Evolutionary conservation across 1,140 invertebrate genomes (phyloP).

Genomic region (Achatina immaculata): DNA sequence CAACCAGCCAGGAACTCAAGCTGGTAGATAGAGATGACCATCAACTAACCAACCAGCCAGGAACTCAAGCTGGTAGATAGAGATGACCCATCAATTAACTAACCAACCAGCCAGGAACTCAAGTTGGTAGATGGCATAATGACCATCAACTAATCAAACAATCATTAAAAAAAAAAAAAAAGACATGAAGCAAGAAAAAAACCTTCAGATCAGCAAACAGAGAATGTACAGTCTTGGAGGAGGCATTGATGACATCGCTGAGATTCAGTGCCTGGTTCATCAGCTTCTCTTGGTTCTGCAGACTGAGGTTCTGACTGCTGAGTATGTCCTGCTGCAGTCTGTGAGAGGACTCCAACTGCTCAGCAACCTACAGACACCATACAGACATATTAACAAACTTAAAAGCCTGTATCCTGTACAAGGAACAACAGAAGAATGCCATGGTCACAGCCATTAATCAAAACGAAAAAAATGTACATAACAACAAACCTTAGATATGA

Average conservation of each 20-base stretch:
- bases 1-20: too few relatives aligned
- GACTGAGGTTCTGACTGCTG: conserved; percentile 74
- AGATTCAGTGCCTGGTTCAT: conserved; percentile 72
- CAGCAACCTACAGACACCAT: conserved; percentile 70
- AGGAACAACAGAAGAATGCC: not conserved
- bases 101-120: too few relatives aligned
- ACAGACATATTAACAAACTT: conserved; percentile 38
- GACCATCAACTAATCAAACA: too few relatives aligned
- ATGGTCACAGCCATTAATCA: not conserved
- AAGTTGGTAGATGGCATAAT: too few relatives aligned
- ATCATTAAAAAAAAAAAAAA: too few relatives aligned
- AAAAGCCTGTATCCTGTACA: not conserved
- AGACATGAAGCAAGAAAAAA: not conserved
- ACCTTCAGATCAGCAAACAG: conserved; percentile 71
- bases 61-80: too few relatives aligned
- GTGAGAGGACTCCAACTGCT: conserved; percentile 72
- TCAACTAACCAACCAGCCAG: too few relatives aligned
- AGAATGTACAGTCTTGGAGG: conserved; percentile 71
- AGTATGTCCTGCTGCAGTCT: conserved; percentile 70
- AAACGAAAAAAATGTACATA: too few relatives aligned
- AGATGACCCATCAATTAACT: too few relatives aligned
- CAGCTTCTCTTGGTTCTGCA: conserved; percentile 75
- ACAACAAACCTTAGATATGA: too few relatives aligned
- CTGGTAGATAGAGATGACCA: too few relatives aligned
- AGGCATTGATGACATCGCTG: conserved; percentile 67